A percentile compares a stretch with the other conserved stretches of the same genome.
phyloP scores from a whole-genome alignment of 64 coral and sea anemone genomes.

The Anthopleura sola region DNA sequence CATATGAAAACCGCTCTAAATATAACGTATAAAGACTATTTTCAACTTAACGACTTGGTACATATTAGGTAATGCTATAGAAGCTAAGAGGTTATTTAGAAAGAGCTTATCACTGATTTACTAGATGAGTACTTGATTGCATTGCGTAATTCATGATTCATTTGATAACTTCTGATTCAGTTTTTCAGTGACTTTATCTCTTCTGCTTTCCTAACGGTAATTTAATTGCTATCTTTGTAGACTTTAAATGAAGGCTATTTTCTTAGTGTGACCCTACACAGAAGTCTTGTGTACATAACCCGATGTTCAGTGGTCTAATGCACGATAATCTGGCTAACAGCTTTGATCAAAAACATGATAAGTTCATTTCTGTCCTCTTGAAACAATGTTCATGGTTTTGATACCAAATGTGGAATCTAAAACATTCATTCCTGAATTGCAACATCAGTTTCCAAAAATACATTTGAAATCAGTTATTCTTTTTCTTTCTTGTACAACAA shows the following conservation, averaged over 20 bases:
- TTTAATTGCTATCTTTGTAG: neutral
- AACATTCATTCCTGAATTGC: too few species aligned
- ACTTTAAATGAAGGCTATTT: neutral
- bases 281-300: neutral
- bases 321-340: neutral
- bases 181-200: neutral
- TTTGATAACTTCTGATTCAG: neutral
- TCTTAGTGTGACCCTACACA: neutral
- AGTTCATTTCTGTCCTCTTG: too few species aligned
- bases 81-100: neutral
- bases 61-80: neutral
- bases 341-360: neutral
- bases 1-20: neutral
- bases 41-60: too few species aligned
- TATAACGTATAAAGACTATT: too few species aligned
- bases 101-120: neutral
- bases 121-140: neutral
- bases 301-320: neutral
- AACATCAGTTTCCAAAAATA: too few species aligned
- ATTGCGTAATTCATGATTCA: neutral
- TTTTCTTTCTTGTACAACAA: too few species aligned
- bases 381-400: too few species aligned
- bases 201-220: neutral
- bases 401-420: too few species aligned
- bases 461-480: too few species aligned